Conservation (phyloP, 2,888 invertebrate genomes). For the Amblyteles armatorius region DNA sequence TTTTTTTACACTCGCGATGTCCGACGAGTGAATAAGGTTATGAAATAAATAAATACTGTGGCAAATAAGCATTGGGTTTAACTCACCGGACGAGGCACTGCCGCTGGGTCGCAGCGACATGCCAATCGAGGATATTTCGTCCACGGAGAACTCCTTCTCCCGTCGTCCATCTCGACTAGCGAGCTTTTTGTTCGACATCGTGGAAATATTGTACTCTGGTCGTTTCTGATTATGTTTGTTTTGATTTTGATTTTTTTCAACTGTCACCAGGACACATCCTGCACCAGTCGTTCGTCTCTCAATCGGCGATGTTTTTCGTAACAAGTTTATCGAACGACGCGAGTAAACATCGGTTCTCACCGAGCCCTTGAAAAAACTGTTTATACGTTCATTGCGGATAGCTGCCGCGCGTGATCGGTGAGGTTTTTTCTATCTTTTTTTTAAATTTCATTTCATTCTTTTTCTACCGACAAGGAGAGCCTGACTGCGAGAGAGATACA, state of each 20-base stretch:
- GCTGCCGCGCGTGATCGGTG: conserved; percentile 1
- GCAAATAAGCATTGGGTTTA: neutral
- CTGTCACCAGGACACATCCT: conserved; percentile 50
- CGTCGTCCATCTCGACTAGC: conserved; percentile 80
- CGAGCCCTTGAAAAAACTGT: conserved; percentile 19
- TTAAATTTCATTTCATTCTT: no score
- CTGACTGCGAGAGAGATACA: conserved; percentile 20
- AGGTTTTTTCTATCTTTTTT: conserved; percentile 3
- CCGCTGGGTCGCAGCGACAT: conserved; percentile 91
- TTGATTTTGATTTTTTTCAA: conserved; percentile 32
- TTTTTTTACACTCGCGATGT: no score
- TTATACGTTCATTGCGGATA: conserved; percentile 1
- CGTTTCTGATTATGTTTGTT: conserved; percentile 30
- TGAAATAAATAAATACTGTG: neutral
- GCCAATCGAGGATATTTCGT: conserved; percentile 94
- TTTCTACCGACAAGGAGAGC: conserved; percentile 31
- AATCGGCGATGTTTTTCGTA: conserved; percentile 9
- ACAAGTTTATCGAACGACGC: conserved; percentile 18
- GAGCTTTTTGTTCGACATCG: conserved; percentile 82
- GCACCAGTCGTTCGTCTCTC: conserved; percentile 37
- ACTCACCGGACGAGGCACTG: conserved; percentile 91
- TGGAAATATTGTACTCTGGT: conserved; percentile 59
- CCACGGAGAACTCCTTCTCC: conserved; percentile 81
- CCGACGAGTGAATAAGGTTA: neutral
- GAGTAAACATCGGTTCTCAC: conserved; percentile 32